These are phyloP conservation scores for Cotesia typhae DNA, from an alignment of 1,140 invertebrate genomes.

Conservation along the genomic window DNA sequence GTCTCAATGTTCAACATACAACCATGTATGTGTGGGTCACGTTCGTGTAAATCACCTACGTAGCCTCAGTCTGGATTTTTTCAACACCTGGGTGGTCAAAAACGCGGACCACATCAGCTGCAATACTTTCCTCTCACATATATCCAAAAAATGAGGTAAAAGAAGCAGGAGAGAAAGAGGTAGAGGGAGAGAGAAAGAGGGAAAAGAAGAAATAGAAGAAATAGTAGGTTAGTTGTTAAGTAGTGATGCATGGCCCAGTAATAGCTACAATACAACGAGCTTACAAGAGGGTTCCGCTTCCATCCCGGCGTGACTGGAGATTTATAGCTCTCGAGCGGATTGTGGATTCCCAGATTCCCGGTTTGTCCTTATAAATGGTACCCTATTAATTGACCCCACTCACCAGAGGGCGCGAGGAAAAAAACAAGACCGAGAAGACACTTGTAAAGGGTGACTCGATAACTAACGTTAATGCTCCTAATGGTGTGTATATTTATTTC, in stretches of 20 bases:
- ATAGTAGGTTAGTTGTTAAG: constrained; percentile 59
- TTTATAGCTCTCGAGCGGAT: constrained; percentile 64
- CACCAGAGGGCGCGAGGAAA: constrained; percentile 40
- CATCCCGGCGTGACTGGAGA: constrained; percentile 58
- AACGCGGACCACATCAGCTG: constrained; percentile 56
- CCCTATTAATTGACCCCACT: constrained; percentile 64
- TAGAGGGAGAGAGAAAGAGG: constrained; percentile 40
- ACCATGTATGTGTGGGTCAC: neutral
- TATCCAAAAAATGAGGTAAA: neutral
- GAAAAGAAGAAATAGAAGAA: constrained; percentile 42
- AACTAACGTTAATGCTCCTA: constrained; percentile 63
- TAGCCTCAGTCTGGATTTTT: neutral
- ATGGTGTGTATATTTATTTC: constrained; percentile 56
- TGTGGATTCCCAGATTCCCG: constrained; percentile 65
- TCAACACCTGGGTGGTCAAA: constrained; percentile 63
- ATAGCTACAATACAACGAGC: constrained; percentile 67
- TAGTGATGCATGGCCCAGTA: constrained; percentile 66
- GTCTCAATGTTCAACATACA: no score
- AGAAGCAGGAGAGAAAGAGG: constrained; percentile 14
- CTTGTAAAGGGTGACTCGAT: constrained; percentile 33
- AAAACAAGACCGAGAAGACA: constrained; percentile 21
- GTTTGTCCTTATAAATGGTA: constrained; percentile 66
- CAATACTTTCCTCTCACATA: constrained; percentile 53
- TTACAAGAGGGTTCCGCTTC: constrained; percentile 63
- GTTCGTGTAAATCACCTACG: neutral